phyloP scores from a whole-genome alignment of 2,888 invertebrate genomes.

The Formica aserva region DNA sequence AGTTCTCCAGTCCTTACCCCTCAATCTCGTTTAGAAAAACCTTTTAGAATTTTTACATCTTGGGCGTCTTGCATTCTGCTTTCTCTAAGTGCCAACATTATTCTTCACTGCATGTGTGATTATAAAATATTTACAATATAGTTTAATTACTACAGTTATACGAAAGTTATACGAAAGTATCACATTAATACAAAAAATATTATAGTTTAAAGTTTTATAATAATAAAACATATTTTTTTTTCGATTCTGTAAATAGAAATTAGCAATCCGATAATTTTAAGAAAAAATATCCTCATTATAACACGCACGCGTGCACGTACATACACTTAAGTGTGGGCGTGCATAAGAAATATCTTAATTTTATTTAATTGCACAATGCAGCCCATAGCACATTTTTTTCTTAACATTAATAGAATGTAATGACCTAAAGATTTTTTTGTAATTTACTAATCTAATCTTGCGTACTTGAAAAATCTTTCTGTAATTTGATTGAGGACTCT shows the following conservation, averaged over 20 bases:
- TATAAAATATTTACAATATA: conserved; percentile 56
- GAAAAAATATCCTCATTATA: not conserved
- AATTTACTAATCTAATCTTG: conserved; percentile 3
- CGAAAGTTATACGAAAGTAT: not conserved
- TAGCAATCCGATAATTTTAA: not conserved
- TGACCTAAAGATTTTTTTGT: conserved; percentile 7
- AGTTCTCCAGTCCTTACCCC: conserved; percentile 46
- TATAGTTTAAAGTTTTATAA: not conserved
- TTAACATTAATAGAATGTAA: not conserved
- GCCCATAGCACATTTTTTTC: not conserved
- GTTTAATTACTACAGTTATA: conserved; percentile 25
- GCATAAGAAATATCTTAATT: not conserved
- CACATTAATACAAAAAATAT: conserved; percentile 21
- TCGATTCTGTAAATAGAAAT: conserved; percentile 9
- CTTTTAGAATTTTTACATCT: conserved; percentile 61
- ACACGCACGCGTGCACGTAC: not conserved
- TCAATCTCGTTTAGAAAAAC: conserved; percentile 58
- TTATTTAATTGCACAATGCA: conserved; percentile 15
- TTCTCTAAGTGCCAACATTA: conserved; percentile 62
- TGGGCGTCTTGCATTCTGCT: conserved; percentile 69
- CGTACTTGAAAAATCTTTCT: conserved; percentile 12
- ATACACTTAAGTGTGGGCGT: not conserved
- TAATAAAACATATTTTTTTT: conserved; percentile 8
- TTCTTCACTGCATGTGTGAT: conserved; percentile 69
- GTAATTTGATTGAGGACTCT: conserved; percentile 2